Evolutionary conservation across 2,797 vertebrate genomes (phyloP), one percentile per base, ranked within the genome.

Genomic region (Gymnocypris eckloni): DNA sequence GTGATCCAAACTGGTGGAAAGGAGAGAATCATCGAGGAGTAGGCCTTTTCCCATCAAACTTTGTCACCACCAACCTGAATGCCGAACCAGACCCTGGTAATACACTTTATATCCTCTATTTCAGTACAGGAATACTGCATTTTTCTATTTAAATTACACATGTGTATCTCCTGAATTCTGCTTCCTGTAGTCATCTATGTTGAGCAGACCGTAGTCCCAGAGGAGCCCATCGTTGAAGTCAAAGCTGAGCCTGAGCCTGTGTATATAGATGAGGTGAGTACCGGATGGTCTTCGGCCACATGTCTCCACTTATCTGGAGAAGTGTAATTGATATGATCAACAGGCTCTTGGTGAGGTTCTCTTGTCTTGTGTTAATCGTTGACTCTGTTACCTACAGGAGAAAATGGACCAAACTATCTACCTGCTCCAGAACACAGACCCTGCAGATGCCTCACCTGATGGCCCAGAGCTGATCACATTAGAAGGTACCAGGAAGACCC

Each of bases 1-100:
- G 98, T 82, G 98, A 99, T 90, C 94, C 98, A 89, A 99, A 99
- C 83, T 99, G 98, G 98, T 99, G 98, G 98, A 99, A 97, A 92
- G 98, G 98, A 89, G 98, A 99, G 94, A 99, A 98, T 92, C 97
- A 99, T 88, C 95, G 97, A 96, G 98, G 98, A 88, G 90, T 97
- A 6, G 98, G 98, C 8, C 96, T 99, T 43, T 99, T 99, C 87
- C 98, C 98, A 0, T 99, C 98, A 48, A 99, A 99, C 92, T 99
- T 99, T 87, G 98, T 99, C 87, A 98, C 98, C 70, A 95, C 95
- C 83, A 96, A 97, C 89, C 93, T 99, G 93, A 97, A 92, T 16
- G 93, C 94, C 43, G 98, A 99, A 48, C 95, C 96, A 0, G 98
- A 99, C 88, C 89, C 95, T 91, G 97, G 98, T 99, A 89, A 90